Conservation (phyloP, 1,140 invertebrate species). For the Trinorchestia longiramus region DNA sequence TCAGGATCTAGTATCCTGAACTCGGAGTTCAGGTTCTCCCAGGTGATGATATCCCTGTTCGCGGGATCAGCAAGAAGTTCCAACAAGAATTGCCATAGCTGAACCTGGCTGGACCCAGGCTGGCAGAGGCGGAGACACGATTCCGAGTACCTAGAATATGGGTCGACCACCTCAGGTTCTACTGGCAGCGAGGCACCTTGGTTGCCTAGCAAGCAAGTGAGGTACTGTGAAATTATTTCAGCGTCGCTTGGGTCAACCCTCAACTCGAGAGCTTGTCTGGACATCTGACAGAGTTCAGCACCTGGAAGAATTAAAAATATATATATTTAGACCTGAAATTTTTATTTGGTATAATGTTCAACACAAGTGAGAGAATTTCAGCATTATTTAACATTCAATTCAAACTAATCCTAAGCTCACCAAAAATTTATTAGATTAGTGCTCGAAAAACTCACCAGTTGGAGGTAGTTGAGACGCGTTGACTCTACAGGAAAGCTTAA, state of each 20-base stretch:
- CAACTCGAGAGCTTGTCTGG: conserved; percentile 7
- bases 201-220: background rate
- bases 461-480: conserved; percentile 2
- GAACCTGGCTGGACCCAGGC: conserved; percentile 94
- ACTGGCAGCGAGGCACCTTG: background rate
- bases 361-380: background rate
- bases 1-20: conserved; percentile 98
- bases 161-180: conserved; percentile 12
- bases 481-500: conserved; percentile 45
- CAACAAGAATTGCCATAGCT: conserved; percentile 97
- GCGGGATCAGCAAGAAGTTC: conserved; percentile 92
- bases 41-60: conserved; percentile 91
- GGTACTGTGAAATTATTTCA: background rate
- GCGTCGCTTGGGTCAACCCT: background rate
- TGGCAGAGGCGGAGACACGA: conserved; percentile 44
- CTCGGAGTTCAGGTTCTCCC: conserved; percentile 95
- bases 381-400: background rate
- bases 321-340: background rate
- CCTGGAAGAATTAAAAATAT: background rate
- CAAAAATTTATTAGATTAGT: background rate
- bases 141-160: conserved; percentile 13
- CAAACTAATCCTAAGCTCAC: background rate
- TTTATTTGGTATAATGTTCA: background rate
- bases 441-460: conserved; percentile 26
- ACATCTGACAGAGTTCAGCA: conserved; percentile 4